Conservation (phyloP, 2,888 invertebrate genomes). For the Choristoneura rosaceana region DNA sequence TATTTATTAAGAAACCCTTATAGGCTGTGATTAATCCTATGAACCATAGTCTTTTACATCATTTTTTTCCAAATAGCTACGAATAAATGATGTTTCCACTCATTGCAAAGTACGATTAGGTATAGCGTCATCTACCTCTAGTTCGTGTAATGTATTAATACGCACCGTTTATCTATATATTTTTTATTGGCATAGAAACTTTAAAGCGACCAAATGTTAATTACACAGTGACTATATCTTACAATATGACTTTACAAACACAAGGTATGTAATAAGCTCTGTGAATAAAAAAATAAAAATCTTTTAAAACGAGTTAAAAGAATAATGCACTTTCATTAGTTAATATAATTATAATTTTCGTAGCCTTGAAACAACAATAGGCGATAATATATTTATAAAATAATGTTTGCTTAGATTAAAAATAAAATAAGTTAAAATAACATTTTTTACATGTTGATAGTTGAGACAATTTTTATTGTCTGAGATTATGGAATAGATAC, state of each 20-base stretch:
- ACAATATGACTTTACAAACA: slow-evolving; percentile 75
- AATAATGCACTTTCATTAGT: slow-evolving; percentile 63
- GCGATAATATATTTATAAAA: slow-evolving; percentile 42
- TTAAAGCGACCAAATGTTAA: slow-evolving; percentile 72
- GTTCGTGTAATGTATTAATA: slow-evolving; percentile 53
- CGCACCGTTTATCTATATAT: slow-evolving; percentile 57
- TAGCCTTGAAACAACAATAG: slow-evolving; percentile 49
- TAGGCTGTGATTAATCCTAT: slow-evolving; percentile 59
- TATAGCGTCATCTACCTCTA: slow-evolving; percentile 44
- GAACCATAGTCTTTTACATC: slow-evolving; percentile 38
- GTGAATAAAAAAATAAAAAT: slow-evolving; percentile 76
- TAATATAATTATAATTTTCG: slow-evolving; percentile 48
- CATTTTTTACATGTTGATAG: slow-evolving; percentile 16
- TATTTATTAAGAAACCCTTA: slow-evolving; percentile 44
- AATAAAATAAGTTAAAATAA: slow-evolving; percentile 19
- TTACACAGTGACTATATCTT: slow-evolving; percentile 75
- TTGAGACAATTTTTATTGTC: slow-evolving; percentile 30
- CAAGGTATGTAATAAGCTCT: slow-evolving; percentile 59
- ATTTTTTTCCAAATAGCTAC: slow-evolving; percentile 21
- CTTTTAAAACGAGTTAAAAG: slow-evolving; percentile 69
- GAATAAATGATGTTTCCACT: background rate
- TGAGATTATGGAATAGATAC: slow-evolving; percentile 27
- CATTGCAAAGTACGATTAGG: slow-evolving; percentile 1
- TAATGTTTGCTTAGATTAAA: slow-evolving; percentile 23
- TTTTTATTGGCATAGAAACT: slow-evolving; percentile 78